phyloP scores from a whole-genome alignment of 2,113 vertebrate species.

The Podilymbus podiceps region DNA sequence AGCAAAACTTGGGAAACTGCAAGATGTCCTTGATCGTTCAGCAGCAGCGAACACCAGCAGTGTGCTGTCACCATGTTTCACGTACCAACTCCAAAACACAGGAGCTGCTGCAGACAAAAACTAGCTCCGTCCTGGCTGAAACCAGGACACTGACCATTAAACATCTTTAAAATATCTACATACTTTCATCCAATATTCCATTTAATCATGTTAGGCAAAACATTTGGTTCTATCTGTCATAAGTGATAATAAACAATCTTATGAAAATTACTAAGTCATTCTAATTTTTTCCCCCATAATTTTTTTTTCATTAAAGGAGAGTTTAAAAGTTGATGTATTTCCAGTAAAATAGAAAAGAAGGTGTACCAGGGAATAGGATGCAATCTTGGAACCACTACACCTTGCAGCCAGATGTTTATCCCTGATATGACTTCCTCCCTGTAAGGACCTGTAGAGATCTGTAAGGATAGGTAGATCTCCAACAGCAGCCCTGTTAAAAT shows the following conservation, averaged over 20 bases:
- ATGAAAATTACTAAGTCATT: neutral
- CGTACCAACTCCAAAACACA: no score
- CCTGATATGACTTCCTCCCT: neutral
- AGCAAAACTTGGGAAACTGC: no score
- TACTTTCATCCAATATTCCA: neutral
- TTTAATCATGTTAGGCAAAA: neutral
- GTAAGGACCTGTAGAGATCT: no score
- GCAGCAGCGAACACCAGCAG: no score
- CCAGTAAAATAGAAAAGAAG: neutral
- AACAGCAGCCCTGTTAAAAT: neutral
- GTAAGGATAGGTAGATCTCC: neutral
- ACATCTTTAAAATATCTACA: neutral
- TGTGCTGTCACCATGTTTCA: no score
- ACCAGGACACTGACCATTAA: neutral
- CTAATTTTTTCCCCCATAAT: accelerated
- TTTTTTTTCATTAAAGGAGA: neutral
- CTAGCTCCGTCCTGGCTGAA: no score
- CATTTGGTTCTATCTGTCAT: neutral
- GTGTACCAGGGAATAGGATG: neutral
- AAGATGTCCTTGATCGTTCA: no score
- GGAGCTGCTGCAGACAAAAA: no score
- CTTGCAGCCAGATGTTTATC: neutral
- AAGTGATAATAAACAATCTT: neutral
- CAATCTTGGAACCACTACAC: neutral
- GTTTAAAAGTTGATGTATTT: neutral